Evolutionary conservation across 2,113 vertebrate species (phyloP).

Genomic region (Microtus pennsylvanicus): DNA sequence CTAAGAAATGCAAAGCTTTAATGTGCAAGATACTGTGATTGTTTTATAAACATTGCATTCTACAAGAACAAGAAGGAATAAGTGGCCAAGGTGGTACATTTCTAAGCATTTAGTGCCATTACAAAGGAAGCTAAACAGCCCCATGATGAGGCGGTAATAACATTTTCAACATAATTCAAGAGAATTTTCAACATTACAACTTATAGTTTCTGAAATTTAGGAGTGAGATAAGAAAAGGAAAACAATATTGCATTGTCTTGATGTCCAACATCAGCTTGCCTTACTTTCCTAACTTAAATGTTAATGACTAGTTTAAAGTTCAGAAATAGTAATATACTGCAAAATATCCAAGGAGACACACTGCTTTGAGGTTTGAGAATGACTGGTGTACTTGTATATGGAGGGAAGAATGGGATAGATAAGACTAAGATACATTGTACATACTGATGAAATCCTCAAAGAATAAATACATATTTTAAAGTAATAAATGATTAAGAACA

Average conservation of each 20-base stretch:
- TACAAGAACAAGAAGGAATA: neutral
- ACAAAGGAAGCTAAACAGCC: conserved; percentile 14
- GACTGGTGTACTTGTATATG: neutral
- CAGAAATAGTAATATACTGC: neutral
- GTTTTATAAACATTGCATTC: neutral
- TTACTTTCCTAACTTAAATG: neutral
- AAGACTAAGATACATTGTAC: neutral
- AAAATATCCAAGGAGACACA: neutral
- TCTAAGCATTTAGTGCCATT: neutral
- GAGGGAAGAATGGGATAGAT: neutral
- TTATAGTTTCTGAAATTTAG: neutral
- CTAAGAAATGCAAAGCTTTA: neutral
- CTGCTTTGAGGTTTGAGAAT: neutral
- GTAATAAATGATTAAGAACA: neutral
- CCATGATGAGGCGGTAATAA: neutral
- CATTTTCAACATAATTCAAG: neutral
- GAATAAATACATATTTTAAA: neutral
- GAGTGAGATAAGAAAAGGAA: neutral
- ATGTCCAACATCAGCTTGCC: neutral
- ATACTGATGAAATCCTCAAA: neutral
- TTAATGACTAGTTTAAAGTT: neutral
- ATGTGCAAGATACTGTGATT: neutral
- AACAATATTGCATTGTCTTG: neutral
- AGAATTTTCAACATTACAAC: neutral
- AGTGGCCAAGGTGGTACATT: neutral